phyloP scores from a whole-genome alignment of 2,113 vertebrate species.

The Lucifuga dentata region DNA sequence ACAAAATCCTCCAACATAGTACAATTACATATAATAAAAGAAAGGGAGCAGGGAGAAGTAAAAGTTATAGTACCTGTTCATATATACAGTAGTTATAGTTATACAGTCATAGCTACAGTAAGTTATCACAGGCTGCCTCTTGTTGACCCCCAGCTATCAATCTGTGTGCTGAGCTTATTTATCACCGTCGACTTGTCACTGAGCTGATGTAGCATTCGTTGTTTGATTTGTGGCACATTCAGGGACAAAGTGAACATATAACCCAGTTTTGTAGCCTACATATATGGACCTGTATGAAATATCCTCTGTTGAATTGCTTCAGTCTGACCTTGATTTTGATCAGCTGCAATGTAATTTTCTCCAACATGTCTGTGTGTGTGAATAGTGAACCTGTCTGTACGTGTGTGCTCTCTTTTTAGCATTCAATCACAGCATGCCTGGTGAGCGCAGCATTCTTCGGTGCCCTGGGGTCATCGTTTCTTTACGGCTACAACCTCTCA shows the following conservation, averaged over 20 bases:
- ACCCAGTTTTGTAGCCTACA: conserved; percentile 16
- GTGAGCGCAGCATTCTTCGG: conserved; percentile 85
- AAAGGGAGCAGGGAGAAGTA: too few species aligned
- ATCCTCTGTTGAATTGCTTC: conserved; percentile 5
- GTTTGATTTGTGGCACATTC: neutral
- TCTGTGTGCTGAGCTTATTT: too few species aligned
- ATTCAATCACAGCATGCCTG: conserved; percentile 85
- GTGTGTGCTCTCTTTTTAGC: conserved; percentile 58
- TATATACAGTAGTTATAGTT: too few species aligned
- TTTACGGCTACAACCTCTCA: conserved; percentile 92
- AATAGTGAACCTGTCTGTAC: neutral
- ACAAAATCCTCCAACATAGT: too few species aligned
- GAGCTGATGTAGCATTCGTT: conserved; percentile 1
- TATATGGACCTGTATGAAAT: conserved; percentile 3
- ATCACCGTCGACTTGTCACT: neutral
- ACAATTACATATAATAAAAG: too few species aligned
- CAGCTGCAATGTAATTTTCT: neutral
- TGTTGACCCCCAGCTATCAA: too few species aligned
- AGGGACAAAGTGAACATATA: neutral
- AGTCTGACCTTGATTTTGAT: conserved; percentile 17
- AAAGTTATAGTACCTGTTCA: too few species aligned
- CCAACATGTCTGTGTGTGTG: conserved; percentile 14
- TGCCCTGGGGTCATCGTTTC: conserved; percentile 91
- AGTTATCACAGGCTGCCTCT: too few species aligned
- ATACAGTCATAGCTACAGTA: too few species aligned